Percentiles rank a stretch among this genome's conserved stretches.
Evolutionary conservation across 2,113 vertebrate genomes (phyloP).

Genomic region (Rissa tridactyla): DNA sequence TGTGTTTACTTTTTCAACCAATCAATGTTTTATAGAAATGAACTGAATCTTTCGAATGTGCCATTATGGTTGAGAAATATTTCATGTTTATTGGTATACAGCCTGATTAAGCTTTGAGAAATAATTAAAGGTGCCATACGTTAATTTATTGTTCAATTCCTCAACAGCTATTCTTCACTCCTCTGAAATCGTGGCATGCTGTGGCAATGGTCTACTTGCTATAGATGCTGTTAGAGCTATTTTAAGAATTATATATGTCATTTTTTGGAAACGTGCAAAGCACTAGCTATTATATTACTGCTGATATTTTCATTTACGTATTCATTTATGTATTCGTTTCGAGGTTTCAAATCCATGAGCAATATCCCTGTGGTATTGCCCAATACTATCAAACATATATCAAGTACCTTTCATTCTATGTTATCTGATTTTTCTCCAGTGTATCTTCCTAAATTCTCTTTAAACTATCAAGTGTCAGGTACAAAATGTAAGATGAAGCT

Average conservation of each 20-base stretch:
- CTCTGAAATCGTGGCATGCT: background rate
- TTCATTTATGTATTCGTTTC: background rate
- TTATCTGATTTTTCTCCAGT: background rate
- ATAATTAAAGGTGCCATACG: background rate
- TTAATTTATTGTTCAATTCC: background rate
- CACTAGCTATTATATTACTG: background rate
- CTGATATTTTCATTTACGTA: background rate
- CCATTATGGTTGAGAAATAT: background rate
- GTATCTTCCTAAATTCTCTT: background rate
- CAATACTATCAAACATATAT: background rate
- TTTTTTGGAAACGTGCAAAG: background rate
- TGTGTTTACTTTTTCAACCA: background rate
- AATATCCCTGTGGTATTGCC: background rate
- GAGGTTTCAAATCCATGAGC: background rate
- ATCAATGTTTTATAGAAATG: background rate
- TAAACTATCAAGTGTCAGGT: background rate
- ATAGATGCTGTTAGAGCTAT: background rate
- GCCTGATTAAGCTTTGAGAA: background rate
- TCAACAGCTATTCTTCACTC: background rate
- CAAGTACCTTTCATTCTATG: background rate
- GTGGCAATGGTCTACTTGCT: background rate
- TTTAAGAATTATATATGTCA: background rate
- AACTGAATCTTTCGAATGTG: background rate
- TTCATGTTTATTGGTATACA: background rate
- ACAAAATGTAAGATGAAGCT: background rate